phyloP scores from a whole-genome alignment of 2,888 invertebrate species.

The Laspeyria flexula region DNA sequence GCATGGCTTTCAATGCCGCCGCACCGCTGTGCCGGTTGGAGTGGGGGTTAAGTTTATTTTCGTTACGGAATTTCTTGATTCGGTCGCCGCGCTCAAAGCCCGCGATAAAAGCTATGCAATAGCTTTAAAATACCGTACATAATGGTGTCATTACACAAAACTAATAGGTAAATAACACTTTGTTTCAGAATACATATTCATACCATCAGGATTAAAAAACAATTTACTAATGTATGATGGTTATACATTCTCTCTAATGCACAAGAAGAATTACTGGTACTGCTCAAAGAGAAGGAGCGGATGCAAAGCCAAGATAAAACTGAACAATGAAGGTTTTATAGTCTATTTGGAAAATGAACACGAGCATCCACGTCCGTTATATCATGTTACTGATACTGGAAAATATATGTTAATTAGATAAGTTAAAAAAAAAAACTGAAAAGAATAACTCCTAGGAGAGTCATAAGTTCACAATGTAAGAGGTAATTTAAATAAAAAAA shows the following conservation, averaged over 20 bases:
- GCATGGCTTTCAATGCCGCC: too few relatives aligned
- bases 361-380: conserved; percentile 33
- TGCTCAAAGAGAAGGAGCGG: conserved; percentile 42
- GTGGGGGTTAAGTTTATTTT: too few relatives aligned
- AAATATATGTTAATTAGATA: conserved; percentile 12
- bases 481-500: too few relatives aligned
- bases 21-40: too few relatives aligned
- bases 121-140: too few relatives aligned
- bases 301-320: conserved; percentile 47
- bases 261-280: conserved; percentile 44
- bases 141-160: too few relatives aligned
- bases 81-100: too few relatives aligned
- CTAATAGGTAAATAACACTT: too few relatives aligned
- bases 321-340: conserved; percentile 25
- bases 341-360: conserved; percentile 18
- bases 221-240: conserved; percentile 36
- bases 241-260: conserved; percentile 49
- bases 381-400: conserved; percentile 33
- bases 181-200: conserved; percentile 30
- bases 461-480: too few relatives aligned
- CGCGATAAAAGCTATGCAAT: too few relatives aligned
- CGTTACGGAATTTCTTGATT: too few relatives aligned
- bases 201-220: conserved; percentile 38
- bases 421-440: neutral
- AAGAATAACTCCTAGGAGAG: too few relatives aligned